Evolutionary conservation across 2,113 vertebrate genomes (phyloP).

Genomic region (Myodes glareolus): DNA sequence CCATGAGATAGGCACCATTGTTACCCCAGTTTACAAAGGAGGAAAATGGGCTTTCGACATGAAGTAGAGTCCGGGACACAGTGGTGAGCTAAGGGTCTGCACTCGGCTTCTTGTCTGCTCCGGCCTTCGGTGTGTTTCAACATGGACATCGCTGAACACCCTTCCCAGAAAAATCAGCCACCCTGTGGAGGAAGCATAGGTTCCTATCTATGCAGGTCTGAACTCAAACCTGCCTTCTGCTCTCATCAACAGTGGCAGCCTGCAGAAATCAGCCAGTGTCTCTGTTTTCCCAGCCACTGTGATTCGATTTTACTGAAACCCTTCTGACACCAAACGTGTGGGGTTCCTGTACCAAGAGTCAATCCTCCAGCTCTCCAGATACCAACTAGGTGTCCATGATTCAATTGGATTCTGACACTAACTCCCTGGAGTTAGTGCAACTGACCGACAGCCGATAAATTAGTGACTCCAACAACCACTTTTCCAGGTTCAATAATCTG

Average conservation of each 20-base stretch:
- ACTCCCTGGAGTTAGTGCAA: constrained; percentile 2
- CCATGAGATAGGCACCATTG: not conserved
- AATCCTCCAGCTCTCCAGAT: constrained; percentile 35
- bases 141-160: not conserved
- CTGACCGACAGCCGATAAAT: not conserved
- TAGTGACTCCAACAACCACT: not conserved
- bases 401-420: constrained; percentile 37
- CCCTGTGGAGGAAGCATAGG: not conserved
- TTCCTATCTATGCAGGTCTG: not conserved
- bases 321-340: not conserved
- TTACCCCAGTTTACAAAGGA: not conserved
- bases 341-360: not conserved
- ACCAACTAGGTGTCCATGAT: not conserved
- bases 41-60: not conserved
- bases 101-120: not conserved
- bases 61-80: not conserved
- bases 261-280: not conserved
- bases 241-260: not conserved
- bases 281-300: not conserved
- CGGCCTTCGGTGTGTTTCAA: not conserved
- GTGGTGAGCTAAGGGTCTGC: not conserved
- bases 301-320: not conserved
- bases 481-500: constrained; percentile 4
- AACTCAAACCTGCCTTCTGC: not conserved
- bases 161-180: not conserved